Conservation (phyloP, 2,797 vertebrate species). For the Gobionotothen gibberifrons region DNA sequence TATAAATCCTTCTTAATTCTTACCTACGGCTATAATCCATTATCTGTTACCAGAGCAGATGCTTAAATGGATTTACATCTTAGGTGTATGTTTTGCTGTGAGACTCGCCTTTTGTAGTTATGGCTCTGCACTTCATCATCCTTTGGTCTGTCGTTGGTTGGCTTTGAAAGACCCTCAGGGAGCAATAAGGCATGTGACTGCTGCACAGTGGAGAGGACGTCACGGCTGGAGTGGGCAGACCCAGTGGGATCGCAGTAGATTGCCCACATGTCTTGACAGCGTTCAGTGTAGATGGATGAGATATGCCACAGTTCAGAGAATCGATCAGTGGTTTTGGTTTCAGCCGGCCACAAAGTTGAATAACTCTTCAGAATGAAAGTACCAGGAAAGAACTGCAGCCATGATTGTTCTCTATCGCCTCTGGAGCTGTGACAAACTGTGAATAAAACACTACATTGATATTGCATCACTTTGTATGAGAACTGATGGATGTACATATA, state of each 20-base stretch:
- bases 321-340: constrained; percentile 29
- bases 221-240: constrained; percentile 50
- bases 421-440: neutral
- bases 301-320: constrained; percentile 47
- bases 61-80: constrained; percentile 36
- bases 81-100: constrained; percentile 43
- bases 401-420: constrained; percentile 6
- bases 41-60: constrained; percentile 3
- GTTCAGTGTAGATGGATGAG: constrained; percentile 35
- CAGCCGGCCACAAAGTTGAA: constrained; percentile 15
- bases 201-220: constrained; percentile 37
- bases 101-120: constrained; percentile 37
- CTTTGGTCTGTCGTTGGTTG: constrained; percentile 25
- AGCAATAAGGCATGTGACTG: constrained; percentile 44
- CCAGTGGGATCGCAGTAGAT: constrained; percentile 35
- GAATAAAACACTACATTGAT: neutral
- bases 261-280: constrained; percentile 30
- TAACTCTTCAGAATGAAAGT: constrained; percentile 13
- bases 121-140: constrained; percentile 36
- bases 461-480: constrained; percentile 3
- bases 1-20: neutral
- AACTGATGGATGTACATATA: neutral
- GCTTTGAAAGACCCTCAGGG: constrained; percentile 54
- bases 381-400: constrained; percentile 1
- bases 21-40: constrained; percentile 7